Evolutionary conservation across 2,797 vertebrate genomes (phyloP).

Genomic region (Yasuhikotakia modesta): DNA sequence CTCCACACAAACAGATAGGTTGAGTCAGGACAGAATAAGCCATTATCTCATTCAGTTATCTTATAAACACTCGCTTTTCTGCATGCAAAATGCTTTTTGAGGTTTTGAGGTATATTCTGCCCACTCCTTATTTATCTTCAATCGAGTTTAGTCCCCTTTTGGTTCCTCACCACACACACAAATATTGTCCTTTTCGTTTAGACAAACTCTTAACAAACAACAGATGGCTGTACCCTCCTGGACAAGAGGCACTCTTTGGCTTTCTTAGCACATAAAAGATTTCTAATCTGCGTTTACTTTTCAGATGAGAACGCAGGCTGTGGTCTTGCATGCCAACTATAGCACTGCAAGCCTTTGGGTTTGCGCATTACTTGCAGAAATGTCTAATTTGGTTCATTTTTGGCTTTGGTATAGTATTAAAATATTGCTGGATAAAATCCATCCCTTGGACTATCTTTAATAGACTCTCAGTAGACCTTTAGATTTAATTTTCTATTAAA

Average conservation of each 20-base stretch:
- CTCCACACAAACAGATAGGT: too few relatives aligned
- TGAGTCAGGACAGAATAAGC: too few relatives aligned
- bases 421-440: not conserved
- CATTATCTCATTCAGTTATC: too few relatives aligned
- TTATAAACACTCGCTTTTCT: too few relatives aligned
- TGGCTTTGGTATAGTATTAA: not conserved
- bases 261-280: slow-evolving; percentile 69
- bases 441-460: not conserved
- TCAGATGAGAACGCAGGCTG: slow-evolving; percentile 2
- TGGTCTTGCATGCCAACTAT: slow-evolving; percentile 4
- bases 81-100: too few relatives aligned
- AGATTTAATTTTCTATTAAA: not conserved
- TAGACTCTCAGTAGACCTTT: not conserved
- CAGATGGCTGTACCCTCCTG: slow-evolving; percentile 80
- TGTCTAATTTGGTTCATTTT: not conserved
- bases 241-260: slow-evolving; percentile 69
- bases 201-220: slow-evolving; percentile 77
- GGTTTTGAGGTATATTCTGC: slow-evolving; percentile 53
- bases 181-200: slow-evolving; percentile 52
- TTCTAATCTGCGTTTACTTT: slow-evolving; percentile 55
- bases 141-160: slow-evolving; percentile 2
- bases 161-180: slow-evolving; percentile 47
- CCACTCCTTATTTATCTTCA: not conserved
- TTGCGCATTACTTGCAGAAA: not conserved
- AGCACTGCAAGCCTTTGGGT: slow-evolving; percentile 11